Percentiles rank a stretch among this genome's conserved stretches.
Evolutionary conservation across 2,797 vertebrate genomes (phyloP).

Genomic region (Lagocephalus sceleratus): DNA sequence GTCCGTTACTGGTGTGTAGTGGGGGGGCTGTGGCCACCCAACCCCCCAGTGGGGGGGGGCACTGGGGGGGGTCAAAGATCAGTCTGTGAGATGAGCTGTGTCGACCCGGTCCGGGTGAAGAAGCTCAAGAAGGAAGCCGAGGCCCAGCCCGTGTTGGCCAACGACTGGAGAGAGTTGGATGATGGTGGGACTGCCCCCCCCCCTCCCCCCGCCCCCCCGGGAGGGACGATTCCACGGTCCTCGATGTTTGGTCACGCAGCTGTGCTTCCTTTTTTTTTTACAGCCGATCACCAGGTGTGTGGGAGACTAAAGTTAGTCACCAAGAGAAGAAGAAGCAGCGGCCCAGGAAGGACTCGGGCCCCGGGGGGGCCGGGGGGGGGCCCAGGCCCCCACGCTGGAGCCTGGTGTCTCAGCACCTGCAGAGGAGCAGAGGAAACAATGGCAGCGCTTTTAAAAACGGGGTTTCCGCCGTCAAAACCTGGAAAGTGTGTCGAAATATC

Average conservation of each 20-base stretch:
- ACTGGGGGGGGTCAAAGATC: too few species aligned
- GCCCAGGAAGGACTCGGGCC: slow-evolving; percentile 89
- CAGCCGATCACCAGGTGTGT: slow-evolving; percentile 75
- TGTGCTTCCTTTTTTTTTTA: too few species aligned
- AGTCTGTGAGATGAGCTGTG: background rate
- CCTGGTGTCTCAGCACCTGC: slow-evolving; percentile 57
- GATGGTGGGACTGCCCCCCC: slow-evolving; percentile 53
- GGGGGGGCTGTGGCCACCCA: too few species aligned
- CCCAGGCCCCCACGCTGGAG: slow-evolving; percentile 75
- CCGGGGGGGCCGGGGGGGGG: slow-evolving; percentile 81
- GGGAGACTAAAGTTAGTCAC: slow-evolving; percentile 98
- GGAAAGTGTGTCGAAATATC: too few species aligned
- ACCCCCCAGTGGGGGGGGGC: too few species aligned
- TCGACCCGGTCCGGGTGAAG: slow-evolving; percentile 75
- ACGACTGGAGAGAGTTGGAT: slow-evolving; percentile 86
- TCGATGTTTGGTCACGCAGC: slow-evolving; percentile 4
- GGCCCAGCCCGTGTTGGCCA: slow-evolving; percentile 70
- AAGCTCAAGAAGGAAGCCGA: slow-evolving; percentile 95
- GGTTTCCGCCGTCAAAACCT: background rate
- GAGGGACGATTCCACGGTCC: background rate
- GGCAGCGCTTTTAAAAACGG: slow-evolving; percentile 24
- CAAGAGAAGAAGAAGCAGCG: slow-evolving; percentile 94
- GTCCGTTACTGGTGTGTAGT: too few species aligned
- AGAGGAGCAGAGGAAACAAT: slow-evolving; percentile 86
- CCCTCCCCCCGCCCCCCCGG: background rate